Evolutionary conservation across 2,113 vertebrate species (phyloP).

Genomic region (Cyanocitta stelleri): DNA sequence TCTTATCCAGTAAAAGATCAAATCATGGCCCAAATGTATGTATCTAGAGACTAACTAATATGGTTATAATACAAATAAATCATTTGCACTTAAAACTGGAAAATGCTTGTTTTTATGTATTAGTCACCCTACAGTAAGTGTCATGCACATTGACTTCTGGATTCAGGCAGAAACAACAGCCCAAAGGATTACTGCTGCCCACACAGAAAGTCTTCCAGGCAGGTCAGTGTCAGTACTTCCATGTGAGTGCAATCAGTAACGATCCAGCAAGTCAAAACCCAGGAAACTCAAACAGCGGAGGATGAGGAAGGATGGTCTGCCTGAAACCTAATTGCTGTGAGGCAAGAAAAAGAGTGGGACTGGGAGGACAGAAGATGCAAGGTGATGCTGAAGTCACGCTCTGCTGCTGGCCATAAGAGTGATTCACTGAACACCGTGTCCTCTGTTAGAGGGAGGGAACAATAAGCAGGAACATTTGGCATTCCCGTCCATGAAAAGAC

Average conservation of each 20-base stretch:
- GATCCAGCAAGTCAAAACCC: not conserved
- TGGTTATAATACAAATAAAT: not conserved
- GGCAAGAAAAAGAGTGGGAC: not conserved
- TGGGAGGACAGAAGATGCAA: not conserved
- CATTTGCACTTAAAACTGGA: not conserved
- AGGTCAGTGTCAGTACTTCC: not conserved
- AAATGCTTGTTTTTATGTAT: not conserved
- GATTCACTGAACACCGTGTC: not conserved
- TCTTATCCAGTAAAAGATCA: not conserved
- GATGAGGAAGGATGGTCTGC: not conserved
- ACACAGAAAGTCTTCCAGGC: not conserved
- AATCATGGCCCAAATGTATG: not conserved
- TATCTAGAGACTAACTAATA: not conserved
- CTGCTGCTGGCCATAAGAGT: not conserved
- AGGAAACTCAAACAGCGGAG: not conserved
- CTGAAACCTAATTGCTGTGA: not conserved
- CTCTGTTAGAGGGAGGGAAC: not conserved
- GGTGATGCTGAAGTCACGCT: not conserved
- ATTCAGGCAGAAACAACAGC: not conserved
- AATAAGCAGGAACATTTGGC: not conserved
- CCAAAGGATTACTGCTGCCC: not conserved
- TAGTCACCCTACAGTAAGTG: not conserved
- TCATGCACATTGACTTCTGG: not conserved
- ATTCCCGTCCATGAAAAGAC: not conserved
- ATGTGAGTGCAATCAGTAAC: not conserved